Base-by-base conservation (phyloP, 35 echinoderm and acorn worm genomes). In the Ptychodera flava region DNA sequence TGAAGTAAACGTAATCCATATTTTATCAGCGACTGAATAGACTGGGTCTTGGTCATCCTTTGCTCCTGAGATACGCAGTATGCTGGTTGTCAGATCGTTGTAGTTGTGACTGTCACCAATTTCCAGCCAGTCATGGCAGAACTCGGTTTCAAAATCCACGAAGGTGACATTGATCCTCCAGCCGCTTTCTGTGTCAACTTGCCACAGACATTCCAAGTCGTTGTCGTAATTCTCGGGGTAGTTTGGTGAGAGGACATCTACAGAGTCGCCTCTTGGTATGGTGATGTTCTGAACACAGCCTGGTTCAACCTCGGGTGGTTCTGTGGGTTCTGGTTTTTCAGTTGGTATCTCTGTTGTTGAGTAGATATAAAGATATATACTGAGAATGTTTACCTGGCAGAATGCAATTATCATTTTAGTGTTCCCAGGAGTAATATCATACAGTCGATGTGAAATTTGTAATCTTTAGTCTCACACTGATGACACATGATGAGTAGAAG, bases 161-260 rank as follows among this genome's bases (percentile, higher is more conserved):
- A 99, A 90, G 27, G 77, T 38, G 33, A 94, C 38, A 27, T 90
- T 93, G 16, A 99, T 81, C 29, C 88, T 80, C 6, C 93, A 90
- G 37, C 96, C 96, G 1, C 79, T 83, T 0, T 85, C 84, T 31
- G 90, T 78, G 28, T 36, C 37, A 30, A 99, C 33, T 1, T 77
- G 34, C 96, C 96, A 99, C 16, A 90, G 90, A 36, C 96, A 99
- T 37, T 99, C 83, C 35, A 91, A 90, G 36, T 94, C 86, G 45
- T 99, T 94, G 16, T 91, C 92, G 82, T 99, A 99, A 14, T 88
- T 78, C 28, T 90, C 53, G 0, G 96, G 96, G 78, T 92, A 99
- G 28, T 79, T 82, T 29, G 96, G 96, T n/a, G 96, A 90, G 6
- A 64, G 45, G 45, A 64, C 22, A 22, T 64, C 45, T 6, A 64